Percentiles rank a stretch among this genome's conserved stretches.
Conservation (phyloP, 2,113 vertebrate species). For the Sus scrofa region T2T-Sscrofa CM000826.6:120097501-120098000, state of each 20-base stretch:
- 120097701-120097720: neutral
- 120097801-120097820: neutral
- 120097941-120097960: neutral
- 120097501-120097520: neutral
- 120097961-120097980: neutral
- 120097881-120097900: neutral
- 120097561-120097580: neutral
- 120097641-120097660: neutral
- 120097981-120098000: too few species aligned
- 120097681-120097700: neutral
- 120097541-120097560: neutral
- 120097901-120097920: neutral
- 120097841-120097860: neutral
- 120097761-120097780: neutral
- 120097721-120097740: neutral
- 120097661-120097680: neutral
- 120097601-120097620: neutral
- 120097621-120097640: neutral
- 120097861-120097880: neutral
- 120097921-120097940: neutral
- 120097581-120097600: neutral
- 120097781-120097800: neutral
- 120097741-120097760: neutral
- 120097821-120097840: neutral
- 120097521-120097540: neutral